Evolutionary conservation across 2,888 invertebrate species (phyloP), one percentile per base, ranked within the genome.

Genomic region (Eristalis arbustorum): DNA sequence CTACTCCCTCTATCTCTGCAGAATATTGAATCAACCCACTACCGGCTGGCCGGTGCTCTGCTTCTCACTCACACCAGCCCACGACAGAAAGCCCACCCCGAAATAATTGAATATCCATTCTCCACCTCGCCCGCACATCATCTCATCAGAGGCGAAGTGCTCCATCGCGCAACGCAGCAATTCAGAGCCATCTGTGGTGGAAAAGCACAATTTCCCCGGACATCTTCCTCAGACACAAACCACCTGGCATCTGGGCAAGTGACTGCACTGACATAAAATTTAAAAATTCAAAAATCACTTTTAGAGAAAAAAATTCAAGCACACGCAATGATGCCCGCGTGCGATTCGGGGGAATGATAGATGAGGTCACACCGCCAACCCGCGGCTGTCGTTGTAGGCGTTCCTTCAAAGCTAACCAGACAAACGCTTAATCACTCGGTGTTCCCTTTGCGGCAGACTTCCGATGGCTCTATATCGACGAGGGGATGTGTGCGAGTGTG

Each of bases 351-450:
- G 61, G 49, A 85, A 85, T 85, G 76, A 85, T 85, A 73, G 76
- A 85, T 81, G 84, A 85, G 84, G 84, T 77, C 81, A 85, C 76
- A 69, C 84, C 34, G 63, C 25, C 71, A 67, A 66, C 62, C 72
- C 34, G 61, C 57, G 64, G 34, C 69, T 28, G 68, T 4, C 57
- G 22, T 66, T 11, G 73, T 67, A 69, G 80, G 84, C 75, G 84
- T 81, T 68, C 34, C 62, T 62, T 6, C 28, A 81, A 77, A 77
- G 84, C 84, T 69, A 77, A 66, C 81, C 81, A 81, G 77, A 81
- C 84, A 69, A 81, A 85, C 77, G 77, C 72, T 85, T 81, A 81
- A 81, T 81, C 84, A 85, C 81, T 81, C 49, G 64, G 64, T 81
- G 68, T 40, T 76, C 73, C 42, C 78, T 56, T 28, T 57, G 64